phyloP scores from a whole-genome alignment of 1,140 invertebrate genomes.

The Apis cerana region DNA sequence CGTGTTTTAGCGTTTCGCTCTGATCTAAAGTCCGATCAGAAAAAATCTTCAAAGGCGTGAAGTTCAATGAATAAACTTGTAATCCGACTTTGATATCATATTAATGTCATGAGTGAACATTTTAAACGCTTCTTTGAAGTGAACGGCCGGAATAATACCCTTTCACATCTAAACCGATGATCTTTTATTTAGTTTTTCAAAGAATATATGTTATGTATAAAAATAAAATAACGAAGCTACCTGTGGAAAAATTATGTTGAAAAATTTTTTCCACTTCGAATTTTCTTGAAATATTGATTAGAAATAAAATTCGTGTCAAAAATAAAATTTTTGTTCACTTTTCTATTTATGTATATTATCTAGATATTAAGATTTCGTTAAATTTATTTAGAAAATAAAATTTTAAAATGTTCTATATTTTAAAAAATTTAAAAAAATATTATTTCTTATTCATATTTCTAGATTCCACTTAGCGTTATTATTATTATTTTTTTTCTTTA shows the following conservation, averaged over 20 bases:
- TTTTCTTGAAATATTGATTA: not conserved
- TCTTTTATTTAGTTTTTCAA: not conserved
- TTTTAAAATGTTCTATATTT: too few relatives aligned
- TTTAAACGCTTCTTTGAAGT: not conserved
- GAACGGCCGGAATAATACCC: not conserved
- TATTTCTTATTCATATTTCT: too few relatives aligned
- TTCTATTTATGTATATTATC: too few relatives aligned
- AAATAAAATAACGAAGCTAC: not conserved
- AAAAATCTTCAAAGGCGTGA: not conserved
- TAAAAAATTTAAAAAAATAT: too few relatives aligned
- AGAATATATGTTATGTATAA: not conserved
- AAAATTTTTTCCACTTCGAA: not conserved
- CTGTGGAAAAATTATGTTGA: not conserved
- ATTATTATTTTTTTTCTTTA: too few relatives aligned
- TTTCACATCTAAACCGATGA: not conserved
- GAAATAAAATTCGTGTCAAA: not conserved
- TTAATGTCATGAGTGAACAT: constrained; percentile 13
- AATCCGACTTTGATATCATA: constrained; percentile 1
- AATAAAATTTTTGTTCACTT: too few relatives aligned
- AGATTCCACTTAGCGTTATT: too few relatives aligned
- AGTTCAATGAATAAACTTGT: not conserved
- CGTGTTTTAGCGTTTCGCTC: not conserved
- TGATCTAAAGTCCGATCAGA: not conserved
- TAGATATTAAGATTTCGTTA: too few relatives aligned
- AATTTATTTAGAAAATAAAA: too few relatives aligned